Conservation (phyloP, 2,888 invertebrate genomes). For the Euplexia lucipara region DNA sequence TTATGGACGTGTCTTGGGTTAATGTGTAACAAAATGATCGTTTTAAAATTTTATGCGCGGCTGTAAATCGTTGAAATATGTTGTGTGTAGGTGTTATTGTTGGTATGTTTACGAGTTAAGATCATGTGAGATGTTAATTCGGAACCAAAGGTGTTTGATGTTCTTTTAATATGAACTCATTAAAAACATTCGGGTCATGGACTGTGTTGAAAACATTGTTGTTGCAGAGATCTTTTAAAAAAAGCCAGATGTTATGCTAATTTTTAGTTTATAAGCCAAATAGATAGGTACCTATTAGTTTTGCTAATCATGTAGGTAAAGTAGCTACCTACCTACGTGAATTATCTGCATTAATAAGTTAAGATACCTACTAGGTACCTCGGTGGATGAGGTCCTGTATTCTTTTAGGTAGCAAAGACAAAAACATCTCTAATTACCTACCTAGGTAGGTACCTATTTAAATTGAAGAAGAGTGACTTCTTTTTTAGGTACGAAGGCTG, state of each 20-base stretch:
- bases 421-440: no score
- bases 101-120: conserved; percentile 48
- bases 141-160: conserved; percentile 53
- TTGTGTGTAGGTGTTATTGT: conserved; percentile 62
- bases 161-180: conserved; percentile 52
- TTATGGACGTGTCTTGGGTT: conserved; percentile 55
- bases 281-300: no score
- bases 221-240: conserved; percentile 40
- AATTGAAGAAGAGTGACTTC: no score
- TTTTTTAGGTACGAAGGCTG: no score
- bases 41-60: conserved; percentile 70
- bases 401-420: no score
- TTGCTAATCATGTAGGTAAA: no score
- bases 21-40: conserved; percentile 69
- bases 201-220: conserved; percentile 45
- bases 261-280: no score
- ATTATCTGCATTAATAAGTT: no score
- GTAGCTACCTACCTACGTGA: no score
- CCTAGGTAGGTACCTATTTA: no score
- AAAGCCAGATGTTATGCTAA: background rate
- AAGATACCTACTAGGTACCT: no score
- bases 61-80: conserved; percentile 74
- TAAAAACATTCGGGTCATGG: conserved; percentile 64
- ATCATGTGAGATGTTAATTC: conserved; percentile 44
- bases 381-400: no score